phyloP scores from a whole-genome alignment of 2,113 vertebrate genomes.

The Nothobranchius kuhntae region DNA sequence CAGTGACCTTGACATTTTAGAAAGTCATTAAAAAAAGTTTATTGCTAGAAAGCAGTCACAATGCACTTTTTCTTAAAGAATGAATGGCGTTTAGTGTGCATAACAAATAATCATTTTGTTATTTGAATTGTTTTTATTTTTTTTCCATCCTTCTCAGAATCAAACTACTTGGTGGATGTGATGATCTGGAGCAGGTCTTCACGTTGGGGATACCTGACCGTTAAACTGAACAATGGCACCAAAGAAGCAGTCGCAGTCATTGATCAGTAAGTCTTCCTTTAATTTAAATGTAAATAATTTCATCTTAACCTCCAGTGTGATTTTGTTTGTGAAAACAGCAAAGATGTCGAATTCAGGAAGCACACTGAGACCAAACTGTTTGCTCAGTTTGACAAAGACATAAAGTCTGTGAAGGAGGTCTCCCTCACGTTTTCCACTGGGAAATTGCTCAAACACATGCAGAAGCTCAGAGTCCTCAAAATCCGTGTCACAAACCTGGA shows the following conservation, averaged over 20 bases:
- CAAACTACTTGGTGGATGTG: constrained; percentile 86
- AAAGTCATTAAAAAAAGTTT: too few relatives aligned
- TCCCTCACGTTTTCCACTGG: constrained; percentile 84
- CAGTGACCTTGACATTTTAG: too few relatives aligned
- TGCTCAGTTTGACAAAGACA: constrained; percentile 83
- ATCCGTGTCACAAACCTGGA: constrained; percentile 81
- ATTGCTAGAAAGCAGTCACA: too few relatives aligned
- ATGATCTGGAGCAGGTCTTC: constrained; percentile 83
- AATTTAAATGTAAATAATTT: neutral
- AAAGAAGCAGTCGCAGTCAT: constrained; percentile 67
- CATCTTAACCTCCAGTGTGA: neutral
- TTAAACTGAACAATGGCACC: constrained; percentile 76
- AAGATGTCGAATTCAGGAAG: constrained; percentile 79
- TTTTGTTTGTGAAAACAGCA: constrained; percentile 65
- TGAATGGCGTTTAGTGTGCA: too few relatives aligned
- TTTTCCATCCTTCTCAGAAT: constrained; percentile 70
- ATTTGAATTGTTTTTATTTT: neutral
- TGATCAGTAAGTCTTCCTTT: constrained; percentile 68
- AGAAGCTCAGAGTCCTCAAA: constrained; percentile 87
- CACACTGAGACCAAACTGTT: constrained; percentile 81
- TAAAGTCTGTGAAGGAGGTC: constrained; percentile 77
- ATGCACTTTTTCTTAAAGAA: too few relatives aligned
- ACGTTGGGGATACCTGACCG: constrained; percentile 83
- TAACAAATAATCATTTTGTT: too few relatives aligned
- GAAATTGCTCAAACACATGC: constrained; percentile 76